Evolutionary conservation across 2,888 invertebrate genomes (phyloP).

Genomic region (Sthenelais limicola): DNA sequence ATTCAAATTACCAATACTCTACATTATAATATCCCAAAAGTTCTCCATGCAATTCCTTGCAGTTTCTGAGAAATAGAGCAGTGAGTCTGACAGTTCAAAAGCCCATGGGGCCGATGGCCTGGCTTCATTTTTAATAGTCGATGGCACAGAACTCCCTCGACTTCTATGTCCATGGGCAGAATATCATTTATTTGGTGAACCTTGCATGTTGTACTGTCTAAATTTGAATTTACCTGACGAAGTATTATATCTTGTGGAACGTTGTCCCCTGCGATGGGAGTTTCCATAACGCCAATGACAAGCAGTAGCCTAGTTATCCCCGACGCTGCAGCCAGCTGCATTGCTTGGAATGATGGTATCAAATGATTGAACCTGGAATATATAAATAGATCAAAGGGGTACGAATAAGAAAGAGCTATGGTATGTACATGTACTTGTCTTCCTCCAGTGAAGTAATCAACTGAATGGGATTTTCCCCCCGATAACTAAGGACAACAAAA

Average conservation of each 20-base stretch:
- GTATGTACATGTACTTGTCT: background rate
- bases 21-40: too few species aligned
- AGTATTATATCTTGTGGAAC: constrained; percentile 59
- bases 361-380: constrained; percentile 62
- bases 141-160: too few species aligned
- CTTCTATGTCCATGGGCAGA: background rate
- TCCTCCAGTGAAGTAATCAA: background rate
- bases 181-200: background rate
- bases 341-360: constrained; percentile 64
- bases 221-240: constrained; percentile 60
- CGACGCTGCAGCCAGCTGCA: constrained; percentile 68
- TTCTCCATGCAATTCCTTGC: too few species aligned
- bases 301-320: constrained; percentile 67
- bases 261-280: constrained; percentile 57
- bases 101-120: too few species aligned
- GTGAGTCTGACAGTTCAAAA: too few species aligned
- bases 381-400: background rate
- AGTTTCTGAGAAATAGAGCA: too few species aligned
- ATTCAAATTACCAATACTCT: too few species aligned
- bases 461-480: too few species aligned
- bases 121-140: too few species aligned
- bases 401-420: background rate
- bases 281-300: constrained; percentile 61
- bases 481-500: background rate
- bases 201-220: too few species aligned